phyloP scores from a whole-genome alignment of 2,797 vertebrate species.

The Melanotaenia trifasciata region DNA sequence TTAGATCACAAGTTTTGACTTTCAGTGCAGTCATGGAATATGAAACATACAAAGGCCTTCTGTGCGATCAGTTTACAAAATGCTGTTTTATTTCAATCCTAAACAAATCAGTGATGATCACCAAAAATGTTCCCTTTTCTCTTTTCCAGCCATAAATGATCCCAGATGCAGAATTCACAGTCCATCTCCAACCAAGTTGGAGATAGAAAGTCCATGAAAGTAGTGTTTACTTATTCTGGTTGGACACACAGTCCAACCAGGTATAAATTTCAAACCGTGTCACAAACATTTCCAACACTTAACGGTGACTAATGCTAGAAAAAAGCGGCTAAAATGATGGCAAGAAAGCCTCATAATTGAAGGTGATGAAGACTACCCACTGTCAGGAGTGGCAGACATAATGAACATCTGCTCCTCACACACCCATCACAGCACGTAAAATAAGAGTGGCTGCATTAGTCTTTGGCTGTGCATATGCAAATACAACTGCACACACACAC shows the following conservation, averaged over 20 bases:
- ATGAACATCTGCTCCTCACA: constrained; percentile 67
- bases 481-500: constrained; percentile 17
- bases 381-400: constrained; percentile 44
- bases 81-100: not conserved
- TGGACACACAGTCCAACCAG: not conserved
- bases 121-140: not conserved
- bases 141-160: not conserved
- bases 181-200: not conserved
- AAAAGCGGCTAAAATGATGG: constrained; percentile 1
- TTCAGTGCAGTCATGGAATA: not conserved
- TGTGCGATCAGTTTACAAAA: constrained; percentile 1
- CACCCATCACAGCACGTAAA: constrained; percentile 45
- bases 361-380: constrained; percentile 42
- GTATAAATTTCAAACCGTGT: not conserved
- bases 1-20: constrained; percentile 7
- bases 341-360: not conserved
- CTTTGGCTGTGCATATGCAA: constrained; percentile 48
- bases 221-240: not conserved
- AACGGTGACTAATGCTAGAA: constrained; percentile 19
- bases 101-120: not conserved
- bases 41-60: not conserved
- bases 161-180: not conserved
- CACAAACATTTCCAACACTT: constrained; percentile 30
- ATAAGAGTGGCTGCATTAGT: constrained; percentile 27
- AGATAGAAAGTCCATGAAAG: constrained; percentile 1